Evolutionary conservation across 1,140 invertebrate genomes (phyloP).

Genomic region (Penaeus vannamei): DNA sequence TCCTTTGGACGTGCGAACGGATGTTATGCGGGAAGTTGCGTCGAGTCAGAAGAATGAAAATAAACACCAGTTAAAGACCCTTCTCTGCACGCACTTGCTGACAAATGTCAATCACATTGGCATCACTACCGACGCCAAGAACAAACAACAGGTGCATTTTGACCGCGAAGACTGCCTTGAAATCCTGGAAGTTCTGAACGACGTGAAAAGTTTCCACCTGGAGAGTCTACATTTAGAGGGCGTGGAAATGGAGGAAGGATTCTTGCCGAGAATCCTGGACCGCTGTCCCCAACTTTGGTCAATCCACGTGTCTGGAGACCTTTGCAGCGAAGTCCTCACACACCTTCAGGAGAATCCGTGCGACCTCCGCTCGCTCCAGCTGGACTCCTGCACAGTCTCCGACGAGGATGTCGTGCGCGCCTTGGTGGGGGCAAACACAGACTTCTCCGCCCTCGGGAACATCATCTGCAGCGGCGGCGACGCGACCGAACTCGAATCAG

Average conservation of each 20-base stretch:
- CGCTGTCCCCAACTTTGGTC: background rate
- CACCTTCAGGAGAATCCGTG: background rate
- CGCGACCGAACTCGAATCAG: background rate
- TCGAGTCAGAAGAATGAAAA: background rate
- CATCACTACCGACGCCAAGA: background rate
- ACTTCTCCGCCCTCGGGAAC: background rate
- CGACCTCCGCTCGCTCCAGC: conserved; percentile 22
- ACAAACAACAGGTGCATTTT: background rate
- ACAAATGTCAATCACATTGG: background rate
- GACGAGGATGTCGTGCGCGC: conserved; percentile 8
- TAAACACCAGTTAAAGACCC: background rate
- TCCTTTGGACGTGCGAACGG: background rate
- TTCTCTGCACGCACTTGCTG: background rate
- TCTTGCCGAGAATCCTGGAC: background rate
- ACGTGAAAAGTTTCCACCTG: background rate
- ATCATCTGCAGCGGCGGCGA: conserved; percentile 25
- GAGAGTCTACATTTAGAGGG: conserved; percentile 24
- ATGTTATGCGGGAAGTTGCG: conserved; percentile 5
- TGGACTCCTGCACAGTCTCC: background rate
- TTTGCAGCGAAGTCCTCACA: background rate
- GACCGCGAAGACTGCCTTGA: background rate
- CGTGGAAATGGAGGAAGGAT: background rate
- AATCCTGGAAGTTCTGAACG: background rate
- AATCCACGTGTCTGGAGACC: conserved; percentile 27
- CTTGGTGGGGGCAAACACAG: background rate